Base-by-base conservation (phyloP, 1,140 invertebrate species). In the Drosophila tani region DNA sequence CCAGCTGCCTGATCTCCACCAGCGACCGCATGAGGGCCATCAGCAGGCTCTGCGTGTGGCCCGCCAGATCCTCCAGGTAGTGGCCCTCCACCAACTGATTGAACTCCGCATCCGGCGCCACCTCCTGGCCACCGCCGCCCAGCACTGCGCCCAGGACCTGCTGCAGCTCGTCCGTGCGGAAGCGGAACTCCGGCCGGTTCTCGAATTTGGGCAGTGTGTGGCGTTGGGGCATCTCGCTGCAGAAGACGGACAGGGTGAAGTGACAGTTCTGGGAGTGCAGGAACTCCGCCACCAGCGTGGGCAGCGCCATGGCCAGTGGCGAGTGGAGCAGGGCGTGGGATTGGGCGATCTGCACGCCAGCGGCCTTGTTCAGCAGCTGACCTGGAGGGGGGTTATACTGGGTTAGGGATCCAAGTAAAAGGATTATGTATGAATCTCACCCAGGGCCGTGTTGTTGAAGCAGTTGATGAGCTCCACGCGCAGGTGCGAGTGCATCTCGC, bases 261-360 rank as follows among this genome's bases (percentile, higher is more conserved):
- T 90, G 92, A 35, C 83, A 93, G 53, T 92, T 91, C 46, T 93
- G 83, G 29, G 80, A 85, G 64, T 90, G 81, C 14, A 93, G 69
- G 46, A 92, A 93, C 58, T 93, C 92, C 0, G 92, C 91, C 19
- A 93, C 91, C 17, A 93, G 66, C 2, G 86, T 91, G 58, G 91
- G 82, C 49, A 93, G 32, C 0, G 77, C 76, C 69, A 91, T 46
- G 21, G 79, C 40, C 46, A 92, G 32, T 1, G 92, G 86, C 1
- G 85, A 88, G 2, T 75, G 49, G 2, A 79, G 57, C 32, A 80
- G 53, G 14, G 51, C 49, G 5, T 64, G 29, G 4, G 64, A 51
- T 2, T 29, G 46, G 17, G 32, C 53, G n/a, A 64, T 46, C 45
- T 70, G 70, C 29, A 71, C 8, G 35, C 40, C 15, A 43, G 70